These are phyloP conservation scores for Pollenia griseotomentosa DNA, from an alignment of 2,888 invertebrate species.

Conservation along the genomic window DNA sequence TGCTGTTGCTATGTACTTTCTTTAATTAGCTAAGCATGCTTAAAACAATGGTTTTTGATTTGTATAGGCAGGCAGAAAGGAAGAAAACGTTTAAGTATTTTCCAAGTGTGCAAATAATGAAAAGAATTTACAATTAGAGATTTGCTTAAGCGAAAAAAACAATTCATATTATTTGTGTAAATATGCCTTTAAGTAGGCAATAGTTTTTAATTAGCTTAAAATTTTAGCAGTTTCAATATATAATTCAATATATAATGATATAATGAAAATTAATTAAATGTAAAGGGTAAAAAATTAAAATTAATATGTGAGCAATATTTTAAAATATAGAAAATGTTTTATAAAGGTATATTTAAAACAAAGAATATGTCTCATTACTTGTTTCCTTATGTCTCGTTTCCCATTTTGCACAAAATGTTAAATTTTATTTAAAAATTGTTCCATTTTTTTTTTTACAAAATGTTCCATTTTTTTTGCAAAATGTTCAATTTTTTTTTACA, in stretches of 20 bases:
- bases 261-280: not conserved
- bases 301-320: no score
- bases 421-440: no score
- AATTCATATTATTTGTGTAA: not conserved
- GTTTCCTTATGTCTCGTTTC: no score
- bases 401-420: no score
- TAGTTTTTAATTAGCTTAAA: slow-evolving; percentile 25
- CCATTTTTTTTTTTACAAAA: no score
- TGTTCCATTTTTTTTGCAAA: no score
- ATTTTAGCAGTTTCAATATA: slow-evolving; percentile 13
- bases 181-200: slow-evolving; percentile 48
- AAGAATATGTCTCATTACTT: no score
- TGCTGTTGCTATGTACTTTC: not conserved
- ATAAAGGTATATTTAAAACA: no score
- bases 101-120: not conserved
- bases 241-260: no score
- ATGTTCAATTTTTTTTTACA: no score
- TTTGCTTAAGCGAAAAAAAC: not conserved
- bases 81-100: not conserved
- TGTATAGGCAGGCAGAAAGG: not conserved
- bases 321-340: no score
- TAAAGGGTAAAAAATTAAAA: not conserved
- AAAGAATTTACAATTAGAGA: not conserved
- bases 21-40: slow-evolving; percentile 23
- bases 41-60: not conserved